Percentiles rank a stretch among this genome's conserved stretches.
phyloP scores from a whole-genome alignment of 2,113 vertebrate genomes.

The Dolichallabes microphthalmus region DNA sequence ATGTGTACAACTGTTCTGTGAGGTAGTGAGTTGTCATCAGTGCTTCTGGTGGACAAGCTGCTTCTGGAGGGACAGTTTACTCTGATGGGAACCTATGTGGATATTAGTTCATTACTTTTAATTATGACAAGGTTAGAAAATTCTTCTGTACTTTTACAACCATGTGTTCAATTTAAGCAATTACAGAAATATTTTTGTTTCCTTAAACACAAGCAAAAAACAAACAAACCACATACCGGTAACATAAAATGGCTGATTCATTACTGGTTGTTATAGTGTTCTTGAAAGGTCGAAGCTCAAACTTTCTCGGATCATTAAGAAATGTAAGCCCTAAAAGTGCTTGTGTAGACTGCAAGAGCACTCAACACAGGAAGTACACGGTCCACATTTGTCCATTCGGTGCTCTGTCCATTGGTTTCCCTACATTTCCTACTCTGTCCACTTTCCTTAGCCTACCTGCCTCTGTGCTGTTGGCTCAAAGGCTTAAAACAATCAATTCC shows the following conservation, averaged over 20 bases:
- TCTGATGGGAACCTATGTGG: constrained; percentile 55
- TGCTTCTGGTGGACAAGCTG: constrained; percentile 70
- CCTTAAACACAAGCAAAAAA: neutral
- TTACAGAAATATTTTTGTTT: neutral
- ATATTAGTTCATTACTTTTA: constrained; percentile 8
- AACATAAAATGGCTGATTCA: constrained; percentile 32
- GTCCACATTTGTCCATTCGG: constrained; percentile 9
- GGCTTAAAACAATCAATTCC: constrained; percentile 23
- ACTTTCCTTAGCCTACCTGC: constrained; percentile 23
- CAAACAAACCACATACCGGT: neutral
- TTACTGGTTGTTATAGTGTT: constrained; percentile 13
- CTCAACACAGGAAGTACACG: constrained; percentile 27
- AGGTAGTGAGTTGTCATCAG: constrained; percentile 80
- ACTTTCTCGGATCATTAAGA: constrained; percentile 51
- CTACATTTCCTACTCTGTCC: constrained; percentile 27
- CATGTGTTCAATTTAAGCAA: constrained; percentile 6
- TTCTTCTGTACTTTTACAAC: constrained; percentile 30
- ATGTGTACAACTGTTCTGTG: constrained; percentile 66
- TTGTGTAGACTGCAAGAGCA: constrained; percentile 41
- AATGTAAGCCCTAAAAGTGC: constrained; percentile 61
- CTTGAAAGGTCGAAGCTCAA: neutral
- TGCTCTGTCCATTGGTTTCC: constrained; percentile 8
- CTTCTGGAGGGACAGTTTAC: constrained; percentile 55
- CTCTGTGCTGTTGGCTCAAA: constrained; percentile 34
- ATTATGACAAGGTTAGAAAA: neutral